phyloP scores from a whole-genome alignment of 37 sponge, comb jelly and placozoan species.

The Axinella damicornis region DNA sequence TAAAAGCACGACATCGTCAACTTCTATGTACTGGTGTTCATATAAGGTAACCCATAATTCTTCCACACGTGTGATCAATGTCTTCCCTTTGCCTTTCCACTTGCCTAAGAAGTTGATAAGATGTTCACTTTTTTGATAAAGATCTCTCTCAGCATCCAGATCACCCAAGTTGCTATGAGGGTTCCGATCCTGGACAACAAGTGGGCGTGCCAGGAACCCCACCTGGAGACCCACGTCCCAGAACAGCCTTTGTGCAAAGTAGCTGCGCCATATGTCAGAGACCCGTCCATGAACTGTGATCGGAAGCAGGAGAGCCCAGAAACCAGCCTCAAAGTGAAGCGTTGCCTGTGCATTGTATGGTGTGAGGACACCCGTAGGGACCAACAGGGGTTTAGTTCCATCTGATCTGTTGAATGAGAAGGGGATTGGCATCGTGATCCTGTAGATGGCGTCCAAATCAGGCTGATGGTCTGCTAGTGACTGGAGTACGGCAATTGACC shows the following conservation, averaged over 20 bases:
- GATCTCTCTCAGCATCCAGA: slow-evolving; percentile 45
- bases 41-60: slow-evolving; percentile 47
- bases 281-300: slow-evolving; percentile 54
- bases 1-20: slow-evolving; percentile 36
- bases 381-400: slow-evolving; percentile 35
- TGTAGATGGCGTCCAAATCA: slow-evolving; percentile 71
- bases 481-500: slow-evolving; percentile 51
- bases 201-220: slow-evolving; percentile 39
- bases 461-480: slow-evolving; percentile 69
- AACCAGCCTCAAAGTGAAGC: slow-evolving; percentile 30
- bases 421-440: slow-evolving; percentile 61
- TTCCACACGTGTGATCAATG: slow-evolving; percentile 43
- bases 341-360: slow-evolving; percentile 76
- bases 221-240: slow-evolving; percentile 58
- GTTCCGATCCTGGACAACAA: slow-evolving; percentile 62
- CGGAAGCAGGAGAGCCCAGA: slow-evolving; percentile 65
- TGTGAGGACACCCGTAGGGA: slow-evolving; percentile 50
- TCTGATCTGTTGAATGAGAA: slow-evolving; percentile 40
- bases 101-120: slow-evolving; percentile 41
- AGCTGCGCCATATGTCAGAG: slow-evolving; percentile 76
- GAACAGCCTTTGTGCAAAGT: slow-evolving; percentile 48
- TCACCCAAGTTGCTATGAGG: slow-evolving; percentile 44
- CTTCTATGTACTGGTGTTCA: slow-evolving; percentile 55
- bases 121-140: slow-evolving; percentile 53
- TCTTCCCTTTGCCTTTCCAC: slow-evolving; percentile 37